Base-by-base conservation (phyloP, 2,797 vertebrate genomes). In the Lacerta agilis region DNA sequence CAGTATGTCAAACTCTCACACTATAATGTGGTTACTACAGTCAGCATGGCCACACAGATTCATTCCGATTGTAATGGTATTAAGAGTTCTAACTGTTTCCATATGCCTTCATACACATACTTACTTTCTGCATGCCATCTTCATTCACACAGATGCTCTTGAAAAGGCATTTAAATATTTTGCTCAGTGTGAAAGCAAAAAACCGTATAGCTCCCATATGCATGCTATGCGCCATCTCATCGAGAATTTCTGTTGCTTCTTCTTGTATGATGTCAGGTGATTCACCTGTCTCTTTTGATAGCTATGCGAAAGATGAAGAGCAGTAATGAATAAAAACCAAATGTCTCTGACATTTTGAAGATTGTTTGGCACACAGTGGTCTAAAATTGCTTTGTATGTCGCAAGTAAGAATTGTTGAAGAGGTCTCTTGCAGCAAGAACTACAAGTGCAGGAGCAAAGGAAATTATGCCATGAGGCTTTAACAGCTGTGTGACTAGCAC, bases 61-160 rank as follows among this genome's bases (percentile, higher is more conserved):
- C 5, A 67, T 3, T 29, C 9, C 8, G 18, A 88, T 1, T 43
- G 38, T 27, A 7, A 6, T 36, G 29, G 18, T 11, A 72, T 11
- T 3, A 49, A 72, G 15, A 88, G 71, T 45, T 58, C 4, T 66
- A 18, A 9, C 29, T 90, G 87, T 80, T 29, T 90, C 6, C 41
- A 0, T 2, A 82, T 43, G 1, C 36, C 18, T 82, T 45, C 81
- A 64, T 13, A n/a, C 3, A 5, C 81, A 55, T 80, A 96, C 98
- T 98, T 94, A 99, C 99, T 95, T 98, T 98, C 95, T 99, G 99
- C 93, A 99, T 97, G 86, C 99, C 99, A 87, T 99, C 99, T 93
- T 99, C 98, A 64, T 99, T 99, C 77, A 99, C 98, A 82, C 97
- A 97, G 92, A 99, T 98, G 89, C 97, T 98, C 81, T 96, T 97